Evolutionary conservation across 2,888 invertebrate genomes (phyloP).

Genomic region (Pristionchus japonicus): DNA sequence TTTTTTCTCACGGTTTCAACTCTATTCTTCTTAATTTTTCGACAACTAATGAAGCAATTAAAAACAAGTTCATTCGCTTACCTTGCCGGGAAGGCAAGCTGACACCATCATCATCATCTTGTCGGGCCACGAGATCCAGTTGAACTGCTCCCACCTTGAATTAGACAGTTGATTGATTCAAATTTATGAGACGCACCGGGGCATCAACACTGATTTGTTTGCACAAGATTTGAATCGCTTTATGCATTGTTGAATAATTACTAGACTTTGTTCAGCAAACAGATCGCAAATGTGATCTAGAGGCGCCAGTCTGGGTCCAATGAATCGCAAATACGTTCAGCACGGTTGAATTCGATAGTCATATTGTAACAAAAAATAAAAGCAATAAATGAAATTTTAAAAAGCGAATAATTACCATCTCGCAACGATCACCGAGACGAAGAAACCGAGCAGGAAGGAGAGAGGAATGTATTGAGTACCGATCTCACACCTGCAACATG

Average conservation of each 20-base stretch:
- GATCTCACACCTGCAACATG: constrained; percentile 69
- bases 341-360: too few relatives aligned
- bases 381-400: too few relatives aligned
- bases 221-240: neutral
- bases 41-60: neutral
- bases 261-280: neutral
- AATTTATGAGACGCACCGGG: too few relatives aligned
- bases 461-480: constrained; percentile 74
- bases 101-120: constrained; percentile 74
- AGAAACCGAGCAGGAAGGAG: constrained; percentile 75
- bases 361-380: neutral
- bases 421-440: constrained; percentile 74
- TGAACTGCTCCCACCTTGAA: constrained; percentile 74
- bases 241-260: constrained; percentile 4
- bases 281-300: neutral
- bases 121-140: constrained; percentile 75
- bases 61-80: neutral
- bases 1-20: too few relatives aligned
- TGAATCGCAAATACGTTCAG: neutral
- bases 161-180: too few relatives aligned
- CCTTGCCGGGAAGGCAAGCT: constrained; percentile 66
- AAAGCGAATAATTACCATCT: constrained; percentile 55
- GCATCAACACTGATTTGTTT: neutral
- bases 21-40: too few relatives aligned
- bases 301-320: neutral